Evolutionary conservation across 2,888 invertebrate genomes (phyloP).

Genomic region (Acronicta leporina): DNA sequence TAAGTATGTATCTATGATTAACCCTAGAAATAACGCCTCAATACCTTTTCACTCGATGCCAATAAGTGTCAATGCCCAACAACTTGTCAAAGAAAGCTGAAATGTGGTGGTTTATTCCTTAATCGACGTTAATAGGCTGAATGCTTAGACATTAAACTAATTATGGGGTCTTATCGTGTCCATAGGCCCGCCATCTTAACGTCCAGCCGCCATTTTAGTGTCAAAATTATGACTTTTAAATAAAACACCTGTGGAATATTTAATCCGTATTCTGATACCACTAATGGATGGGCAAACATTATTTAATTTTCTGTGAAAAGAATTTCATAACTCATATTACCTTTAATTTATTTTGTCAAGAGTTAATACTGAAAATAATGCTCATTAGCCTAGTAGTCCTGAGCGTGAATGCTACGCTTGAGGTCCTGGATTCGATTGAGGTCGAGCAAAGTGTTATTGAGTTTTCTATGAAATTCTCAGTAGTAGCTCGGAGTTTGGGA

Average conservation of each 20-base stretch:
- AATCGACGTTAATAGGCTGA: constrained; percentile 47
- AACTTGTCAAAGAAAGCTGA: constrained; percentile 29
- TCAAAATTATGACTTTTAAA: constrained; percentile 47
- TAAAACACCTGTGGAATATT: constrained; percentile 37
- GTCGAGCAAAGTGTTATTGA: too few relatives aligned
- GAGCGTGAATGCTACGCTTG: too few relatives aligned
- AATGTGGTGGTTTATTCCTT: constrained; percentile 36
- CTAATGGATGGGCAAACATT: constrained; percentile 36
- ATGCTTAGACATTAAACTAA: constrained; percentile 49
- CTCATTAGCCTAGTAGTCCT: too few relatives aligned
- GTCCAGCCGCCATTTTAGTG: constrained; percentile 29
- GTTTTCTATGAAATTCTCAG: too few relatives aligned
- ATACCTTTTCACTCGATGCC: constrained; percentile 12
- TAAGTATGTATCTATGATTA: neutral
- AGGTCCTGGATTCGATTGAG: too few relatives aligned
- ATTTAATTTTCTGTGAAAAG: constrained; percentile 24
- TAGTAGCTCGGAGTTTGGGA: too few relatives aligned
- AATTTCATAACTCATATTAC: constrained; percentile 13
- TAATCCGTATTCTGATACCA: constrained; percentile 26
- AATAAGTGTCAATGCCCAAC: constrained; percentile 35
- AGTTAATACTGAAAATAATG: neutral
- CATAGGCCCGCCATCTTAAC: constrained; percentile 41
- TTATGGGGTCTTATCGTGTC: constrained; percentile 45
- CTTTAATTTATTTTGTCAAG: constrained; percentile 23
- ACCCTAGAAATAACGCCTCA: constrained; percentile 11